A percentile compares a stretch with the other conserved stretches of the same genome.
Conservation (phyloP, 2,888 invertebrate genomes). For the Unio pictorum region DNA sequence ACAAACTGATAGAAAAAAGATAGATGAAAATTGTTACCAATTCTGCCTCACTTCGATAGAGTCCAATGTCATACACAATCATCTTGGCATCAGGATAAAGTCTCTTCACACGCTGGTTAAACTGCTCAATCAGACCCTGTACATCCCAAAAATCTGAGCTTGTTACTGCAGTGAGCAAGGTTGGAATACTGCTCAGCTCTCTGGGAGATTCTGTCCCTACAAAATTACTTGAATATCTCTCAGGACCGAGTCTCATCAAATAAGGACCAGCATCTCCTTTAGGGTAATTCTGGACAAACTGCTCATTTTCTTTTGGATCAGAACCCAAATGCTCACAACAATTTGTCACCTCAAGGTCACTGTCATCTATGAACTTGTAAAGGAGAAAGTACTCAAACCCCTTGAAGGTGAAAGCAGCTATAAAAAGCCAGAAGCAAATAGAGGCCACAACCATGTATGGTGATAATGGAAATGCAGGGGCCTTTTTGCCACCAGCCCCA, state of each 20-base stretch:
- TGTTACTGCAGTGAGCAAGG: conserved; percentile 53
- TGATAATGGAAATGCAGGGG: too few relatives aligned
- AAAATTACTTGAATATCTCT: conserved; percentile 32
- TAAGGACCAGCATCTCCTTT: conserved; percentile 53
- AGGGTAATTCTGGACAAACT: conserved; percentile 39
- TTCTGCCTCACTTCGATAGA: conserved; percentile 39
- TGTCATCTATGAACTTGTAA: conserved; percentile 32
- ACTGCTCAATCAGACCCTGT: conserved; percentile 49
- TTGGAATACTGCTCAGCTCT: conserved; percentile 39
- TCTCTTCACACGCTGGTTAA: conserved; percentile 36
- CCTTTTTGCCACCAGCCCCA: background rate
- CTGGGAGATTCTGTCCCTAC: conserved; percentile 39
- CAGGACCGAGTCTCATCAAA: conserved; percentile 43
- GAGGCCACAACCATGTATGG: conserved; percentile 38
- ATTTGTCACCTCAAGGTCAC: conserved; percentile 14
- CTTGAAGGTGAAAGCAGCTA: conserved; percentile 21
- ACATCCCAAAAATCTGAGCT: conserved; percentile 49
- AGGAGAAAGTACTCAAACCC: conserved; percentile 30
- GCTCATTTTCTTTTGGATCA: conserved; percentile 33
- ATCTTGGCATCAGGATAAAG: conserved; percentile 34
- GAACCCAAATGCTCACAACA: conserved; percentile 35
- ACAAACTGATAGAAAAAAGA: background rate
- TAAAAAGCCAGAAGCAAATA: conserved; percentile 29
- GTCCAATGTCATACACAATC: conserved; percentile 55
- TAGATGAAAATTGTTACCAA: conserved; percentile 38